Conservation (phyloP, 2,888 invertebrate species). For the Agrochola macilenta region DNA sequence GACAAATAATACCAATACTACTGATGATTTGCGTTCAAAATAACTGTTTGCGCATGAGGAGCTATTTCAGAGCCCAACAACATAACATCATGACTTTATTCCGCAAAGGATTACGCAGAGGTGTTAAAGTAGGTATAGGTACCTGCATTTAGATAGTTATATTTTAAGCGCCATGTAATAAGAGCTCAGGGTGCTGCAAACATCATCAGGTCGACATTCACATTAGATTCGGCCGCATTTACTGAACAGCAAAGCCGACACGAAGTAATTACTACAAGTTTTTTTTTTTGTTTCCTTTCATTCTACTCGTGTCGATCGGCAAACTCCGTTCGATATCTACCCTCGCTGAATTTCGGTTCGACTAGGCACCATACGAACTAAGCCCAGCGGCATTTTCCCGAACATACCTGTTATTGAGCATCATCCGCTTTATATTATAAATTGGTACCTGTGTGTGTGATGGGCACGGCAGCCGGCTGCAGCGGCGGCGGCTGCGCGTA, state of each 20-base stretch:
- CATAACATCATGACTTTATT: background rate
- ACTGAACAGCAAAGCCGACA: background rate
- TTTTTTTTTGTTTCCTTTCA: background rate
- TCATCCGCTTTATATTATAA: too few relatives aligned
- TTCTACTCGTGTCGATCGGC: too few relatives aligned
- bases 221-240: background rate
- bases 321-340: background rate
- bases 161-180: background rate
- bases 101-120: background rate
- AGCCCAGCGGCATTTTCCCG: background rate
- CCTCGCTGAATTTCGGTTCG: background rate
- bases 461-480: slow-evolving; percentile 73
- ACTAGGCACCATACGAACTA: background rate
- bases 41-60: background rate
- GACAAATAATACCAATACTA: background rate
- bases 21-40: background rate
- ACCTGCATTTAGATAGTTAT: background rate
- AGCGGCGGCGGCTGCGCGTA: slow-evolving; percentile 79
- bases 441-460: slow-evolving; percentile 54
- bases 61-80: background rate
- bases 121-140: background rate
- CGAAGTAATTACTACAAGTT: background rate
- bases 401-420: background rate
- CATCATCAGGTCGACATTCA: background rate
- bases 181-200: background rate